Percentiles rank a stretch among this genome's conserved stretches.
These are phyloP conservation scores for Apamea crenata DNA, from an alignment of 2,888 invertebrate species.

Conservation along the genomic window DNA sequence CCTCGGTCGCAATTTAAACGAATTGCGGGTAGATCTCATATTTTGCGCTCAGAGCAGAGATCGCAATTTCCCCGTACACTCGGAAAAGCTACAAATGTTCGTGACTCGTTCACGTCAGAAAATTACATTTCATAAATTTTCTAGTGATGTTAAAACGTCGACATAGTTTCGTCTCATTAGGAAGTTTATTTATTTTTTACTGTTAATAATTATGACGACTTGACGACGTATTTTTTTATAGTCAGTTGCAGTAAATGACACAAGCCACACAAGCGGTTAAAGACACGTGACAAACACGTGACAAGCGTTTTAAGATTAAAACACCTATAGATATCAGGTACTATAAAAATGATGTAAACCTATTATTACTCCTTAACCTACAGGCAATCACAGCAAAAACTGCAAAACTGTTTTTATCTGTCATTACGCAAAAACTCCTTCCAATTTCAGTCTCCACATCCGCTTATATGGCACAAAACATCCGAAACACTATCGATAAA, in stretches of 20 bases:
- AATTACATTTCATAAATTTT: conserved; percentile 89
- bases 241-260: not conserved
- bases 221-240: not conserved
- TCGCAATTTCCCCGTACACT: conserved; percentile 89
- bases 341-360: not conserved
- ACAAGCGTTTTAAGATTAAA: not conserved
- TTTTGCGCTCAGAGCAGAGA: conserved; percentile 83
- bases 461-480: not conserved
- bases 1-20: conserved; percentile 86
- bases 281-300: no score
- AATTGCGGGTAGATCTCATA: conserved; percentile 86
- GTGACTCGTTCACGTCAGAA: conserved; percentile 87
- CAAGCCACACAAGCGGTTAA: no score
- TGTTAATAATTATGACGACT: no score
- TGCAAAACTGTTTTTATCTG: not conserved
- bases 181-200: not conserved
- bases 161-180: conserved; percentile 49
- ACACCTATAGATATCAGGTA: not conserved
- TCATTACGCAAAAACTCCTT: not conserved
- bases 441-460: not conserved
- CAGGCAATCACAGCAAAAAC: not conserved
- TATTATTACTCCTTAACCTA: not conserved
- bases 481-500: conserved; percentile 59
- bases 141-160: conserved; percentile 78
- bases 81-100: conserved; percentile 90